Evolutionary conservation across 2,113 vertebrate genomes (phyloP), one percentile per base, ranked within the genome.

Genomic region (Calyptomena viridis): DNA sequence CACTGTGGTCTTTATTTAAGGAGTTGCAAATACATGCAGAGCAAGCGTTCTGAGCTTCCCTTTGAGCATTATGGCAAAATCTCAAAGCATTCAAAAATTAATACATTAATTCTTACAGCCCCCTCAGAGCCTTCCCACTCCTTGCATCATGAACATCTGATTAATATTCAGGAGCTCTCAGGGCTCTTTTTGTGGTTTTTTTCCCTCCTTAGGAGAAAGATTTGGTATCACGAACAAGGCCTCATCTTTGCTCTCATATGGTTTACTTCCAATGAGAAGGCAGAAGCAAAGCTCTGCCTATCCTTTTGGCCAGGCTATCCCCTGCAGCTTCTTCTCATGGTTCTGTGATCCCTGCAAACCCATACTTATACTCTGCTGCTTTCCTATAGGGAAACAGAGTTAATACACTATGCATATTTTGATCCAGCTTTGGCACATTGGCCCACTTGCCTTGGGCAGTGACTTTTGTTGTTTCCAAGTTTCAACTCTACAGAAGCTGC

Each of bases 1-100:
- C 68, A 84, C 76, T 46, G 17, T 60, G 63, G 28, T 75, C 76
- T 93, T 83, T 86, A 84, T 89, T 93, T 78, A 86, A 40, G 60
- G 44, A 94, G 68, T 15, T 84, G 76, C 55, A 87, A 78, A 89
- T 75, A 78, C 2, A 0, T n/a, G 55, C n/a, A 60, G 52, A 92
- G 47, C 35, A 69, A 90, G n/a, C 5, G 1, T 64, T 94, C 42
- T 62, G 49, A 1, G 2, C 47, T 87, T 46, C 10, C 31, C 22
- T 55, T 16, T 4, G 10, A 19, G 46, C 33, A 30, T 68, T 64
- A 64, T 1, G 0, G 44, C 33, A 59, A 80, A 53, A 77, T 86
- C 85, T 92, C 46, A 86, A 66, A 94, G n/a, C 24, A 40, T 47
- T 90, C 50, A 53, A 8, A 86, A 78, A 90, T 81, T 28, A 62